These are phyloP conservation scores for Brachypalpus laphriformis DNA, from an alignment of 2,888 invertebrate species.

Conservation along the genomic window DNA sequence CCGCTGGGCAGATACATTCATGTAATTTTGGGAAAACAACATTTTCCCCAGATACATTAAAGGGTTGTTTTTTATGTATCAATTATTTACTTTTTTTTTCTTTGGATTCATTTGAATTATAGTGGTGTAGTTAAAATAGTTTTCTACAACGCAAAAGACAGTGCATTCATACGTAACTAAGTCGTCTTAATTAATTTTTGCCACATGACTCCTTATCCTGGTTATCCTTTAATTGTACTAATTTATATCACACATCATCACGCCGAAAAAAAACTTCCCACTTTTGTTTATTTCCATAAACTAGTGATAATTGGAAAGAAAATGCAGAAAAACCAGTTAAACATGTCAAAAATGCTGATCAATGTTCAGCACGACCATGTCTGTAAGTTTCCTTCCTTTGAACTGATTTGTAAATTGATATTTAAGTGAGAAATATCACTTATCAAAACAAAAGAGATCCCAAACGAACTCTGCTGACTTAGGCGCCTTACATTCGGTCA, in stretches of 20 bases:
- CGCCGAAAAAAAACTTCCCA: neutral
- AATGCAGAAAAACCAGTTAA: constrained; percentile 7
- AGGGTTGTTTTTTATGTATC: neutral
- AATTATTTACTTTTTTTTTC: too few relatives aligned
- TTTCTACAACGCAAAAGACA: neutral
- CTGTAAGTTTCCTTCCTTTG: constrained; percentile 8
- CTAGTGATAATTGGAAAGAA: neutral
- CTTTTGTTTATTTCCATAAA: neutral
- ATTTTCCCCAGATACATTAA: neutral
- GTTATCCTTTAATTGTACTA: neutral
- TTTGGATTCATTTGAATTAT: too few relatives aligned
- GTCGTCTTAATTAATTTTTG: neutral
- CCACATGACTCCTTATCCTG: neutral
- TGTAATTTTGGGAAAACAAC: neutral
- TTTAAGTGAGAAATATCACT: constrained; percentile 1
- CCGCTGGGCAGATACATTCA: neutral
- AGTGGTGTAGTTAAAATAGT: too few relatives aligned
- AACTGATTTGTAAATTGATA: constrained; percentile 15
- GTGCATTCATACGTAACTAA: neutral
- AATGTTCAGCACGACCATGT: neutral
- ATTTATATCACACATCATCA: constrained; percentile 10
- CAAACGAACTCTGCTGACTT: neutral
- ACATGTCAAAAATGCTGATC: neutral
- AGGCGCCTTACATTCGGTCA: neutral
- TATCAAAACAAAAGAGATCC: neutral